Evolutionary conservation across 2,797 vertebrate genomes (phyloP), one percentile per base, ranked within the genome.

Genomic region (Coregonus ussuriensis): DNA sequence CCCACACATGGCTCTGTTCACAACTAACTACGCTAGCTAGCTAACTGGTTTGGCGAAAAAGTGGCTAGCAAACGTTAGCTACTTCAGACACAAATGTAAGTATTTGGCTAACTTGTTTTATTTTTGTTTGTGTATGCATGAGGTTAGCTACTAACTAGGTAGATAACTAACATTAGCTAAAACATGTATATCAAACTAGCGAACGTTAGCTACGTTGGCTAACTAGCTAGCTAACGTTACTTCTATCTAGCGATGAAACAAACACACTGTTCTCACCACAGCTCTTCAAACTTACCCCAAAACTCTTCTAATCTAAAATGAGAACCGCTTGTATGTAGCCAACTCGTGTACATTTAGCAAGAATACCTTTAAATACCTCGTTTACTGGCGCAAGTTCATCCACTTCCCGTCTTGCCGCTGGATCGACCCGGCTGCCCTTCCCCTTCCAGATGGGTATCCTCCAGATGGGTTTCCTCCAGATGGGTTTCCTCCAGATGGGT

Each of bases 321-420:
- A 1, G 35, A 33, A 14, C 29, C 33, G 14, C 4, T 16, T 56
- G 29, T 4, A 4, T 29, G 52, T 29, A 29, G 15, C 0, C 18
- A 35, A 18, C n/a, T 25, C 5, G n/a, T 1, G 54, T 37, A 18
- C 14, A 33, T 35, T 56, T 21, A 16, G 6, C 16, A 73, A 41
- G 33, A 31, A 35, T 37, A 74, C 54, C 54, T 72, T 25, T 47
- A 65, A 37, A 33, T 63, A 7, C 11, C 3, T 47, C 3, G 33
- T 67, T 47, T 41, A 70, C 18, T 37, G 16, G 7, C 37, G 33
- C 35, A n/a, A 70, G 11, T 67, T 67, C 14, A 35, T 80, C 63
- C 6, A 76, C 65, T 79, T 74, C 78, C 72, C 14, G 16, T 84
- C 78, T 47, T 87, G 84, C 63, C 75, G 74, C 25, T 66, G 78